Conservation (phyloP, 2,888 invertebrate genomes). For the Metalampra italica region DNA sequence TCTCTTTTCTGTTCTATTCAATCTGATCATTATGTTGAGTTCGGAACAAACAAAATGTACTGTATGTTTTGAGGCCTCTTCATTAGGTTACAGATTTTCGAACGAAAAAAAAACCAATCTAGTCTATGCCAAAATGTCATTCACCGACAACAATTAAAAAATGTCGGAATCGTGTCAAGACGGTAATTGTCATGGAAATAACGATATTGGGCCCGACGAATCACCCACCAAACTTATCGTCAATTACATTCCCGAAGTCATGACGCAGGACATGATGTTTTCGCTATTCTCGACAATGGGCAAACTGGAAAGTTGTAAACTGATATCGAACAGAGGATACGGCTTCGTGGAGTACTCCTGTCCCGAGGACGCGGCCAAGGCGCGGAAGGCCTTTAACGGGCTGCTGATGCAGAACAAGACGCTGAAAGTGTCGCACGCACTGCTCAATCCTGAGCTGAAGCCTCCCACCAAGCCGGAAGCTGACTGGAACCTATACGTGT, state of each 20-base stretch:
- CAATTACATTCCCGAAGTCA: conserved; percentile 79
- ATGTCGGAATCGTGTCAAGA: conserved; percentile 80
- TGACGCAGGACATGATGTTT: conserved; percentile 79
- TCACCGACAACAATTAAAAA: conserved; percentile 79
- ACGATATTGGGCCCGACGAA: conserved; percentile 76
- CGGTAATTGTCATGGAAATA: conserved; percentile 78
- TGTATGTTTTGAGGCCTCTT: no score
- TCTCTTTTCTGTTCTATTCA: no score
- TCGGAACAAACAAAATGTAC: no score
- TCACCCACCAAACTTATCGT: conserved; percentile 78
- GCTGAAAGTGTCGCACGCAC: conserved; percentile 73
- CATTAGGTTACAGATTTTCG: conserved; percentile 28
- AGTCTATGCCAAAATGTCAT: conserved; percentile 68
- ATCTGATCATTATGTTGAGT: no score
- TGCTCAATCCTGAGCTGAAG: conserved; percentile 72
- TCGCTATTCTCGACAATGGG: conserved; percentile 77
- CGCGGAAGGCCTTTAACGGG: conserved; percentile 74
- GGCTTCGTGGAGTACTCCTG: conserved; percentile 76
- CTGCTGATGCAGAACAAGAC: conserved; percentile 77
- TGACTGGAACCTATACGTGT: conserved; percentile 77
- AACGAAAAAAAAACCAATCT: conserved; percentile 42
- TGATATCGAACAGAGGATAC: conserved; percentile 77
- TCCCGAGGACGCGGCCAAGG: conserved; percentile 74
- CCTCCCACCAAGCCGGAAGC: conserved; percentile 76
- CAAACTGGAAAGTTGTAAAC: conserved; percentile 78